Conservation (phyloP, 2,888 invertebrate genomes). For the Sinhomidia bicolor region DNA sequence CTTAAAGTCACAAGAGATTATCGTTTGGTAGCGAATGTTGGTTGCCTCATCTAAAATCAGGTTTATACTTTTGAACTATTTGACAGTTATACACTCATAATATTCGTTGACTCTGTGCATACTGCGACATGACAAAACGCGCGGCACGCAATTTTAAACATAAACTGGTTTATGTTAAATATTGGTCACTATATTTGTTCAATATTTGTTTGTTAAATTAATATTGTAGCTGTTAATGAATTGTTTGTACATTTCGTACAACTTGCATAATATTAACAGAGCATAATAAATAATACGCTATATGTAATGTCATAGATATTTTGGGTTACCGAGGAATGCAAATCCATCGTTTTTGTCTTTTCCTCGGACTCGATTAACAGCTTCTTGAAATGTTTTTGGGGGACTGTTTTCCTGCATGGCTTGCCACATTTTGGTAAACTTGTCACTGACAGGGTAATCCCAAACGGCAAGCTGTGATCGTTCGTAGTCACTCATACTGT, state of each 20-base stretch:
- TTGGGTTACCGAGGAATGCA: conserved; percentile 89
- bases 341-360: conserved; percentile 89
- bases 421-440: conserved; percentile 99
- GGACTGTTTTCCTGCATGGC: conserved; percentile 94
- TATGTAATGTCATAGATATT: background rate
- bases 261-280: background rate
- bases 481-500: conserved; percentile 93
- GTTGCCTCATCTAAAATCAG: conserved; percentile 91
- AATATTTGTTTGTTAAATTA: background rate
- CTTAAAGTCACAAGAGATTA: conserved; percentile 94
- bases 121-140: too few species aligned
- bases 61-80: background rate
- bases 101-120: too few species aligned
- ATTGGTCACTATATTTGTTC: too few species aligned
- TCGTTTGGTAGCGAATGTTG: conserved; percentile 90
- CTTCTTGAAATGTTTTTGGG: conserved; percentile 90
- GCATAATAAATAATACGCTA: background rate
- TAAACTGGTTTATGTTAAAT: too few species aligned
- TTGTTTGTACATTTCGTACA: too few species aligned
- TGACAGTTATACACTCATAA: background rate
- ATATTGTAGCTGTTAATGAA: background rate
- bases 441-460: conserved; percentile 99
- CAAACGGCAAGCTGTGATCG: conserved; percentile 97
- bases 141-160: too few species aligned
- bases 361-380: conserved; percentile 87